Conservation (phyloP, 2,797 vertebrate genomes). For the Zonotrichia albicollis region DNA sequence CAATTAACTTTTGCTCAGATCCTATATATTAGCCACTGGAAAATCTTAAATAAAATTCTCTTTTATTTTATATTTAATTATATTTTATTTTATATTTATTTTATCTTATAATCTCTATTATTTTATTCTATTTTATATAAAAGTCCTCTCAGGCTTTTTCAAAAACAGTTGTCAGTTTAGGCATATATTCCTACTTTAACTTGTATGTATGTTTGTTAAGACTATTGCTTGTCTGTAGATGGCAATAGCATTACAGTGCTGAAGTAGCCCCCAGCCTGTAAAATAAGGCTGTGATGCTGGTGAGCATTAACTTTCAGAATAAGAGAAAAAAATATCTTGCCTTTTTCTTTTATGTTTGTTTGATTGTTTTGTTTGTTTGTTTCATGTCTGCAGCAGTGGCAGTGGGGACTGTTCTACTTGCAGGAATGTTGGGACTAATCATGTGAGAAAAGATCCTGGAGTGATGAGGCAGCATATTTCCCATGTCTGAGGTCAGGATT, state of each 20-base stretch:
- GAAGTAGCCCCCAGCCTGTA: neutral
- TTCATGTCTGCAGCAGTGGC: neutral
- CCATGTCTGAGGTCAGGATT: slow-evolving; percentile 46
- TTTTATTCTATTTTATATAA: too few species aligned
- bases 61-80: too few species aligned
- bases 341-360: neutral
- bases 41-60: neutral
- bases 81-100: too few species aligned
- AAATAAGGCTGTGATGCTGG: neutral
- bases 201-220: neutral
- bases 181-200: neutral
- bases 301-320: neutral
- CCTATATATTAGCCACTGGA: neutral
- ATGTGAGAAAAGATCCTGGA: slow-evolving; percentile 47
- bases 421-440: slow-evolving; percentile 40
- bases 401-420: slow-evolving; percentile 18
- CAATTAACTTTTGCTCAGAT: neutral
- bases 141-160: neutral
- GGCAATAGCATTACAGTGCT: slow-evolving; percentile 37
- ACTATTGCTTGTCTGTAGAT: slow-evolving; percentile 40
- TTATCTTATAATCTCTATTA: too few species aligned
- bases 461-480: slow-evolving; percentile 55
- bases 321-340: neutral
- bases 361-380: neutral
- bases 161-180: neutral